Evolutionary conservation across 2,888 invertebrate genomes (phyloP).

Genomic region (Athalia rosae): DNA sequence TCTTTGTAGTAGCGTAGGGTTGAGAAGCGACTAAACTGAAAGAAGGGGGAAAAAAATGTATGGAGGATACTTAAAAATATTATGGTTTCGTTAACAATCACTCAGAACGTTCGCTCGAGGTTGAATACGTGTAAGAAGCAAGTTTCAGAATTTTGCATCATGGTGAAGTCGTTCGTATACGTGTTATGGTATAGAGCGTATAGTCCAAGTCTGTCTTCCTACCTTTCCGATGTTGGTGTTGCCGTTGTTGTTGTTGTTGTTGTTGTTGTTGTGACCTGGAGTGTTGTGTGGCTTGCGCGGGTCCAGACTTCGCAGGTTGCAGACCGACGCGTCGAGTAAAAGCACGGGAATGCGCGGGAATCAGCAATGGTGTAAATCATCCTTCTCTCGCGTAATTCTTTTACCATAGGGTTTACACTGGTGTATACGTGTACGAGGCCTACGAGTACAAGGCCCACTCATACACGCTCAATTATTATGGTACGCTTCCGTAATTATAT

Average conservation of each 20-base stretch:
- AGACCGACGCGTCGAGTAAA: constrained; percentile 42
- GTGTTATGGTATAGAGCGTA: not conserved
- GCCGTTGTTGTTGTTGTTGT: not conserved
- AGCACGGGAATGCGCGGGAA: constrained; percentile 55
- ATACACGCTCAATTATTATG: constrained; percentile 26
- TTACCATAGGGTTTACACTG: constrained; percentile 22
- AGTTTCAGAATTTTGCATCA: constrained; percentile 9
- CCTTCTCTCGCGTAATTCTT: constrained; percentile 49
- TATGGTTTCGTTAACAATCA: constrained; percentile 27
- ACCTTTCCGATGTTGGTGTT: constrained; percentile 6
- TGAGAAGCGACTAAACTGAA: too few relatives aligned
- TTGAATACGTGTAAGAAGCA: constrained; percentile 2
- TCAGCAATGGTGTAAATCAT: constrained; percentile 61
- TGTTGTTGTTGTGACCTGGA: constrained; percentile 7
- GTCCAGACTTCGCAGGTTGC: constrained; percentile 19
- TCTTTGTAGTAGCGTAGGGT: too few relatives aligned
- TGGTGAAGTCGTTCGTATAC: constrained; percentile 3
- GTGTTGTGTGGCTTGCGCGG: constrained; percentile 37
- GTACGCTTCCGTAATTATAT: constrained; percentile 57
- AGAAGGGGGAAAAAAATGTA: not conserved
- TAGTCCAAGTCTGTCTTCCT: constrained; percentile 34
- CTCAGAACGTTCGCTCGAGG: constrained; percentile 16
- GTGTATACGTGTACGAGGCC: constrained; percentile 28
- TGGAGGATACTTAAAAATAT: constrained; percentile 1
- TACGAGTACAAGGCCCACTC: constrained; percentile 38